A percentile compares a stretch with the other conserved stretches of the same genome.
Evolutionary conservation across 2,888 invertebrate species (phyloP).

Genomic region (Galerucella calmariensis): DNA sequence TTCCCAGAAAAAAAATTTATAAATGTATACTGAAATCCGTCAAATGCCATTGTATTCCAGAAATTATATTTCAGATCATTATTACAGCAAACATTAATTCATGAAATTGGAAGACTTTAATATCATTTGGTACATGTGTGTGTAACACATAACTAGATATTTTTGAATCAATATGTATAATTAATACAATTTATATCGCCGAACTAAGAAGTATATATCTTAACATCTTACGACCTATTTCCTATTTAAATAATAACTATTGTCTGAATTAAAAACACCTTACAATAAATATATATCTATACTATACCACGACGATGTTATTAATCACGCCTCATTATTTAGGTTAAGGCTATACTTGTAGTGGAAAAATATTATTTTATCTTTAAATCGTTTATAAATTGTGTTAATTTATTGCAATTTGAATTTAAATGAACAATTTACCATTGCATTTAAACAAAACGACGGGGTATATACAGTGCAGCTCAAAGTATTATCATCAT

Average conservation of each 20-base stretch:
- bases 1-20: conserved; percentile 6
- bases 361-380: conserved; percentile 41
- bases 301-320: conserved; percentile 28
- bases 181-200: no score
- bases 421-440: neutral
- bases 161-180: no score
- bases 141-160: neutral
- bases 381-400: conserved; percentile 39
- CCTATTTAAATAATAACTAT: neutral
- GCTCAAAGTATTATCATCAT: neutral
- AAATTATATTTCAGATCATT: neutral
- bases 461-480: neutral
- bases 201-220: neutral
- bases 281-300: neutral
- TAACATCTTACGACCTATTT: neutral
- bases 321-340: conserved; percentile 32
- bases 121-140: neutral
- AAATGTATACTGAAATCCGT: neutral
- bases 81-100: neutral
- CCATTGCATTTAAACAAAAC: neutral
- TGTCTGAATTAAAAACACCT: conserved; percentile 14
- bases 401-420: conserved; percentile 37
- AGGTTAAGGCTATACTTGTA: conserved; percentile 40
- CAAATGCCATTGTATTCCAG: neutral
- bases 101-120: neutral